A percentile compares a stretch with the other conserved stretches of the same genome.
Evolutionary conservation across 2,797 vertebrate species (phyloP).

Genomic region (Denticeps clupeoides): DNA sequence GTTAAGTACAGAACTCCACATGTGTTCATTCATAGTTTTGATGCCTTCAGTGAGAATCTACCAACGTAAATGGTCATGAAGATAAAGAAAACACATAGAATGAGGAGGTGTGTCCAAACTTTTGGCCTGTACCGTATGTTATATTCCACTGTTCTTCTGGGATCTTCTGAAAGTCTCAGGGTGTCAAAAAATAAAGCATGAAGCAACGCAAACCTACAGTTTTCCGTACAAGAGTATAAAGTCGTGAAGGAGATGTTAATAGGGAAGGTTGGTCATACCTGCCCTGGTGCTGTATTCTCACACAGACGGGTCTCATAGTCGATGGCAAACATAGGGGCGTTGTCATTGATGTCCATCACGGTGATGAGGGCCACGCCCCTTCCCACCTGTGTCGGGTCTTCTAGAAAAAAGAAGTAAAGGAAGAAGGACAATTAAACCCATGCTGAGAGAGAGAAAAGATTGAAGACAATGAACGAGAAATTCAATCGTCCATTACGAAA

Average conservation of each 20-base stretch:
- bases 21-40: too few species aligned
- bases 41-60: too few species aligned
- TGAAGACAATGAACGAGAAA: background rate
- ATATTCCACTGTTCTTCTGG: too few species aligned
- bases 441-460: background rate
- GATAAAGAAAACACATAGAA: too few species aligned
- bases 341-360: slow-evolving; percentile 89
- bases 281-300: slow-evolving; percentile 75
- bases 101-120: too few species aligned
- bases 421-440: too few species aligned
- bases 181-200: too few species aligned
- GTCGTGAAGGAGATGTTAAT: background rate
- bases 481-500: background rate
- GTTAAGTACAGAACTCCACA: too few species aligned
- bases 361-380: slow-evolving; percentile 76
- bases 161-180: too few species aligned
- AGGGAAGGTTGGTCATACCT: slow-evolving; percentile 54
- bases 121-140: too few species aligned
- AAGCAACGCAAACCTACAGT: too few species aligned
- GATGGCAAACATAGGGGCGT: slow-evolving; percentile 85
- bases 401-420: slow-evolving; percentile 43
- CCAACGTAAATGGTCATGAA: too few species aligned
- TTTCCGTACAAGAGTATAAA: background rate
- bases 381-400: slow-evolving; percentile 82
- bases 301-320: slow-evolving; percentile 87